Conservation (phyloP, 2,113 vertebrate genomes). For the Harpagus bidentatus region DNA sequence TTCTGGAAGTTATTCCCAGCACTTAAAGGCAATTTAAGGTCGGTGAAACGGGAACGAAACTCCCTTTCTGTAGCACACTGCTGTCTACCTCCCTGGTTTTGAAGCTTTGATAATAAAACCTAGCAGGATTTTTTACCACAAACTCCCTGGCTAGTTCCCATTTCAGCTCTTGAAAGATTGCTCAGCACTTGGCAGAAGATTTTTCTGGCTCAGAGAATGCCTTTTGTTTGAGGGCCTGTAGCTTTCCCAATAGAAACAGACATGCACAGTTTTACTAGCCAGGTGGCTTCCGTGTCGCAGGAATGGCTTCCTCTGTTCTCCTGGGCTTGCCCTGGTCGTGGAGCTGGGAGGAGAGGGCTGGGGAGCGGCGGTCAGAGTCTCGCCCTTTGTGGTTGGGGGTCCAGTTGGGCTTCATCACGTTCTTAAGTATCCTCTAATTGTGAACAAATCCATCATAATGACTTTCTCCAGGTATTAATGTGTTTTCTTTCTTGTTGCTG, state of each 20-base stretch:
- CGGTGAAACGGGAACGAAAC: not conserved
- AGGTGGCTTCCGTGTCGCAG: not conserved
- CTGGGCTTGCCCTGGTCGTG: not conserved
- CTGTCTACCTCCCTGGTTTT: not conserved
- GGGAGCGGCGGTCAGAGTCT: not conserved
- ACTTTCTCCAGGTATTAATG: fast-evolving
- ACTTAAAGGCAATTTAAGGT: not conserved
- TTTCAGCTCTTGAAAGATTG: not conserved
- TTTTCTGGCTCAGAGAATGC: not conserved
- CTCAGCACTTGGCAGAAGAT: not conserved
- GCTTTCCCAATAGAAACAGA: not conserved
- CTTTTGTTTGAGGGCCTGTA: not conserved
- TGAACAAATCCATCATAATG: not conserved
- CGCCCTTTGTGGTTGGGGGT: not conserved
- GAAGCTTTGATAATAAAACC: not conserved
- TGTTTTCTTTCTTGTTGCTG: not conserved
- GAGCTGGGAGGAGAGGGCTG: not conserved
- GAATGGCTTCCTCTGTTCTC: not conserved
- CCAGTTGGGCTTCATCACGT: not conserved
- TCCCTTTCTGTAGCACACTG: not conserved
- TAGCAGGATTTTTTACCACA: not conserved
- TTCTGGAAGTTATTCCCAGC: not conserved
- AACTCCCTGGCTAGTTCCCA: not conserved
- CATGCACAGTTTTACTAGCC: not conserved
- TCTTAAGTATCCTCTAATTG: not conserved